A percentile compares a stretch with the other conserved stretches of the same genome.
Conservation (phyloP, 2,113 vertebrate species). For the Cyprinodon tularosa region DNA sequence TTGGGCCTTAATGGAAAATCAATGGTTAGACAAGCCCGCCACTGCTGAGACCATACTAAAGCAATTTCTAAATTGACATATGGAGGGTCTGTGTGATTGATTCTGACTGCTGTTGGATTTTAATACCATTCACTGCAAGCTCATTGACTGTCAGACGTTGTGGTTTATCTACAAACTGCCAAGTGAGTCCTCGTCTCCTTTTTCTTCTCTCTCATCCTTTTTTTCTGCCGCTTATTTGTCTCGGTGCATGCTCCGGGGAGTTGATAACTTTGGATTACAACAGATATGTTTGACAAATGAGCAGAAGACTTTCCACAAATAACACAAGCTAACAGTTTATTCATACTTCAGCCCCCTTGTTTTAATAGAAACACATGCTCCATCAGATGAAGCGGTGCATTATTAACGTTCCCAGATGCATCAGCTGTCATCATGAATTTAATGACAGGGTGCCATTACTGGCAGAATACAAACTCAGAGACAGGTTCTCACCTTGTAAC, state of each 20-base stretch:
- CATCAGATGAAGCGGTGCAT: constrained; percentile 1
- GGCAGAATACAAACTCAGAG: neutral
- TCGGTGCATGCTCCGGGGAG: neutral
- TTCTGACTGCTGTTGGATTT: constrained; percentile 77
- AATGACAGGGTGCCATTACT: constrained; percentile 20
- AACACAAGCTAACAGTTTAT: constrained; percentile 12
- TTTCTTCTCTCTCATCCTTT: constrained; percentile 41
- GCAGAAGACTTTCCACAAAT: constrained; percentile 15
- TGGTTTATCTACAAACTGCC: constrained; percentile 76
- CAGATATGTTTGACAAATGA: constrained; percentile 40
- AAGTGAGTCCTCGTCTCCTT: constrained; percentile 60
- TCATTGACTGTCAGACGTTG: constrained; percentile 78
- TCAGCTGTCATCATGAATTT: constrained; percentile 37
- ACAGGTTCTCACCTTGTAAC: neutral
- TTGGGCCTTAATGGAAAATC: constrained; percentile 82
- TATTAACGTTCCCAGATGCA: constrained; percentile 28
- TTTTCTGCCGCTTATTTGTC: constrained; percentile 7
- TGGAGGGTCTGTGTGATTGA: constrained; percentile 77
- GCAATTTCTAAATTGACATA: constrained; percentile 81
- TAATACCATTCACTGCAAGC: constrained; percentile 75
- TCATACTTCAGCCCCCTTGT: neutral
- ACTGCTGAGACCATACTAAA: constrained; percentile 74
- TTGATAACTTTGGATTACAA: constrained; percentile 26
- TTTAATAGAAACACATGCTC: constrained; percentile 1
- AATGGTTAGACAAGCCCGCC: constrained; percentile 76